Evolutionary conservation across 1,140 invertebrate genomes (phyloP), one percentile per base, ranked within the genome.

Genomic region (Cydia amplana): DNA sequence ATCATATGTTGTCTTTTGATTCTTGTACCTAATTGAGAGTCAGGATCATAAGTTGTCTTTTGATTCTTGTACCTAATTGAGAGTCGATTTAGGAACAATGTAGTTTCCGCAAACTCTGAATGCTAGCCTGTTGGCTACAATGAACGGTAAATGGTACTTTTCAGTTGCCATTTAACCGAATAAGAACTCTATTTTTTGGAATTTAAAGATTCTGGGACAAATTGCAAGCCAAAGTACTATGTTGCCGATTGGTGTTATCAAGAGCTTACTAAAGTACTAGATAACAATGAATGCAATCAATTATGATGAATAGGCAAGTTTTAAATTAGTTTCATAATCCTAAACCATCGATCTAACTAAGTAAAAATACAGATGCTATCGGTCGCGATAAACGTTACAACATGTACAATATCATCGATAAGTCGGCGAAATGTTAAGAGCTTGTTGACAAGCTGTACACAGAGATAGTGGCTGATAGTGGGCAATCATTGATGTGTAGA

Each of bases 371-470:
- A n/a, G 36, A 43, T 43, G 36, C 65, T 82, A 82, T 76, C 77
- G 36, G 40, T 46, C 18, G 60, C 60, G 72, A 73, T 73, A 49
- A 51, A 73, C 1, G 25, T 73, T 73, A 73, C 49, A 55, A 73
- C 46, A 43, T 73, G 72, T 73, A 36, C 43, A 16, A 55, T 73
- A 51, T 72, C 9, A 25, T 36, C 49, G 74, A 73, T 80, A 83
- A 82, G 81, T 85, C 81, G 75, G 72, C 78, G 64, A 83, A 85
- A 85, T 83, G 81, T 83, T 82, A 84, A 86, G 82, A 75, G 82
- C 79, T 82, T 84, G 84, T 84, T 84, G 86, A 87, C 83, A 86
- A 82, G 75, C 79, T 78, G 65, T 82, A 81, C 79, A 85, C 82
- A 83, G 43, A 76, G 55, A 82, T 78, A 82, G 80, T 80, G 72